phyloP scores from a whole-genome alignment of 2,797 vertebrate species.

The Halcyon smyrnensis region DNA sequence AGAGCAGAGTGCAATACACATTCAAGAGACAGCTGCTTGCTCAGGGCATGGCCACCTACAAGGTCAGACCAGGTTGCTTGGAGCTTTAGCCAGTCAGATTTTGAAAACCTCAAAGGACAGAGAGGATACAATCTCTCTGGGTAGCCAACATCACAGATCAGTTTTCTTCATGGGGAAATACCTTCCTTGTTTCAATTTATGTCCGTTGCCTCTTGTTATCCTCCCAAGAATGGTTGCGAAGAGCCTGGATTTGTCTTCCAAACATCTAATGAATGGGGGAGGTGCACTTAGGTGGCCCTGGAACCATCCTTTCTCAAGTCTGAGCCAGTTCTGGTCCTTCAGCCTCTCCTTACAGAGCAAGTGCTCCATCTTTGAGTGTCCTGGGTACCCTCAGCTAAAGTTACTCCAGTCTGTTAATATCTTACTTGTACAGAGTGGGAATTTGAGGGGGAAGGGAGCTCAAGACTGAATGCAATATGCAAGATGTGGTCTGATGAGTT shows the following conservation, averaged over 20 bases:
- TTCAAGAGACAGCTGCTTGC: background rate
- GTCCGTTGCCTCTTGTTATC: background rate
- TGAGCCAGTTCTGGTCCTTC: background rate
- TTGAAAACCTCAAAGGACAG: background rate
- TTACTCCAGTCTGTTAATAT: background rate
- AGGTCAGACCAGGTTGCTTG: background rate
- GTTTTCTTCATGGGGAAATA: background rate
- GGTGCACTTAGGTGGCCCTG: background rate
- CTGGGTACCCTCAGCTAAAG: background rate
- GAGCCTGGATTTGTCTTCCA: background rate
- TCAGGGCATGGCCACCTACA: fast-evolving
- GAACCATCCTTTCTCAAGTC: background rate
- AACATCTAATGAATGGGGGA: background rate
- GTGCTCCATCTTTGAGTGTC: background rate
- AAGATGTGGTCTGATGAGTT: background rate
- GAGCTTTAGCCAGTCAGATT: background rate
- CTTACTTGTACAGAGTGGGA: background rate
- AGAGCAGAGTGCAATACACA: background rate
- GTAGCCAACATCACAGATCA: background rate
- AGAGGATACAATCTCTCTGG: background rate
- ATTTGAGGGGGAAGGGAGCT: fast-evolving
- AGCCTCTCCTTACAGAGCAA: background rate
- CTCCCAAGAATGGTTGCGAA: background rate
- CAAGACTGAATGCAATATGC: background rate
- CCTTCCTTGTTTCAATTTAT: background rate